A percentile compares a stretch with the other conserved stretches of the same genome.
phyloP scores from a whole-genome alignment of 1,140 invertebrate species.

The Palaemon carinicauda region DNA sequence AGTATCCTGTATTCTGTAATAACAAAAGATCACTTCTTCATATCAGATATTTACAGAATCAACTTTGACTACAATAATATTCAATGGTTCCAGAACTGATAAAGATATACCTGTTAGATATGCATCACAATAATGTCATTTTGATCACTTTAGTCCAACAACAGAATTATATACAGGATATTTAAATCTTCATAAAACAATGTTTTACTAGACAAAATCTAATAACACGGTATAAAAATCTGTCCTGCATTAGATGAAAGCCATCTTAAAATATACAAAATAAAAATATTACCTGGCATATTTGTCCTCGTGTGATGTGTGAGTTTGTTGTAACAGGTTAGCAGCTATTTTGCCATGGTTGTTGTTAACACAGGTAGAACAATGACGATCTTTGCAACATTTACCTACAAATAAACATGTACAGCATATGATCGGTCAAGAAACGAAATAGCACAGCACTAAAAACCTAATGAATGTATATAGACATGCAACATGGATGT shows the following conservation, averaged over 20 bases:
- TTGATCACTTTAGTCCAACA: too few relatives aligned
- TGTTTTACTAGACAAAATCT: not conserved
- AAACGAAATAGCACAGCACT: too few relatives aligned
- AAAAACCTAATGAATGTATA: not conserved
- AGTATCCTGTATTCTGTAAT: too few relatives aligned
- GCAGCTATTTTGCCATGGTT: constrained; percentile 28
- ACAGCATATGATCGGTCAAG: too few relatives aligned
- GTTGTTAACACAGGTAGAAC: constrained; percentile 50
- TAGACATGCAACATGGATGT: not conserved
- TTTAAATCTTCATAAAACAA: too few relatives aligned
- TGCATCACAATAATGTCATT: too few relatives aligned
- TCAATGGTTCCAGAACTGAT: too few relatives aligned
- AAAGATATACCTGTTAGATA: too few relatives aligned
- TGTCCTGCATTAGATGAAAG: not conserved
- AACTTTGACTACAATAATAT: too few relatives aligned
- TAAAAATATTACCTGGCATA: constrained; percentile 55
- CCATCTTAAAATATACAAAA: not conserved
- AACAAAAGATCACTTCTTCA: too few relatives aligned
- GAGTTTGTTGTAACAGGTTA: constrained; percentile 47
- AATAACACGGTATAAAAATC: not conserved
- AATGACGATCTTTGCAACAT: constrained; percentile 51
- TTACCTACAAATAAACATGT: constrained; percentile 22
- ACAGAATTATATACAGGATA: too few relatives aligned
- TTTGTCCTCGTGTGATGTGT: constrained; percentile 63
- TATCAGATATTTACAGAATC: too few relatives aligned